Percentiles rank a stretch among this genome's conserved stretches.
phyloP scores from a whole-genome alignment of 2,113 vertebrate genomes.

The Lota lota region DNA sequence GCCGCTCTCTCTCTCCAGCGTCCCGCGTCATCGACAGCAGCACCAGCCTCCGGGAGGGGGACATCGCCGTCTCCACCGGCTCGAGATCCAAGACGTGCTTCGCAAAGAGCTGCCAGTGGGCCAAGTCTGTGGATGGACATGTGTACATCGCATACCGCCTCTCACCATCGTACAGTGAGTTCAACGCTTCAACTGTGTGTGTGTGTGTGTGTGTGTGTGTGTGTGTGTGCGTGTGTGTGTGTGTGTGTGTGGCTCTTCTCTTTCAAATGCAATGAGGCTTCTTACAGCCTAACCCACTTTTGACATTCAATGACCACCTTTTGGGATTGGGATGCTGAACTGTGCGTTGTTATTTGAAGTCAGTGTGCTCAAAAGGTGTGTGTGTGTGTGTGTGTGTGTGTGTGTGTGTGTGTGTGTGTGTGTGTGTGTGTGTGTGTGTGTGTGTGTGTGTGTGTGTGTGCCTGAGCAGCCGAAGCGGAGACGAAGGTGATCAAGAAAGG shows the following conservation, averaged over 20 bases:
- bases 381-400: no score
- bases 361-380: no score
- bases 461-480: conserved; percentile 61
- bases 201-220: no score
- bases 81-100: conserved; percentile 64
- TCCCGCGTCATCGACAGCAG: conserved; percentile 46
- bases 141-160: conserved; percentile 65
- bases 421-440: no score
- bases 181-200: not conserved
- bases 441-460: not conserved
- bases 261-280: no score
- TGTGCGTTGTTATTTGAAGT: no score
- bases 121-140: conserved; percentile 70
- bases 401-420: no score
- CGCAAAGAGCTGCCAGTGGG: conserved; percentile 68
- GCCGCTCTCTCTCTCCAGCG: conserved; percentile 22
- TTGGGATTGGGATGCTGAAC: no score
- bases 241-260: no score
- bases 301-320: no score
- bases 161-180: conserved; percentile 62
- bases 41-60: conserved; percentile 66
- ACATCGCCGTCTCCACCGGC: conserved; percentile 63
- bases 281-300: no score
- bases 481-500: conserved; percentile 58
- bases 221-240: no score